These are phyloP conservation scores for Vanessa atalanta DNA, from an alignment of 1,140 invertebrate genomes.

Conservation along the genomic window DNA sequence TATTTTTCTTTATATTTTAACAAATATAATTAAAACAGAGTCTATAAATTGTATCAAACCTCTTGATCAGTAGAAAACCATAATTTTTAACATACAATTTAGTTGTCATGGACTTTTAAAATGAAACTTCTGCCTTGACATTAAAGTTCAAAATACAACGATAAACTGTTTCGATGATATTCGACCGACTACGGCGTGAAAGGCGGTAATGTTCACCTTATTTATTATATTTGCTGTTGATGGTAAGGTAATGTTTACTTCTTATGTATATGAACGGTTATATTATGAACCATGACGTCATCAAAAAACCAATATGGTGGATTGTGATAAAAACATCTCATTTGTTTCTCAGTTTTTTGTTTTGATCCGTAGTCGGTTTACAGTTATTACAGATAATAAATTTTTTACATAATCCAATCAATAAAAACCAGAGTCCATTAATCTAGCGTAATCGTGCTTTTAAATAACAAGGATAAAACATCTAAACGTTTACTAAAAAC, in stretches of 20 bases:
- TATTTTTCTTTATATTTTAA: constrained; percentile 10
- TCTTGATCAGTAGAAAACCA: constrained; percentile 2
- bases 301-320: neutral
- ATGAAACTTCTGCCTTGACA: constrained; percentile 2
- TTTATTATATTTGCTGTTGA: neutral
- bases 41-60: constrained; percentile 8
- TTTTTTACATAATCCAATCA: neutral
- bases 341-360: neutral
- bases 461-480: constrained; percentile 32
- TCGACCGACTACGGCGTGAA: neutral
- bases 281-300: neutral
- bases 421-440: neutral
- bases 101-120: constrained; percentile 8
- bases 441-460: neutral
- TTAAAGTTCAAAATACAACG: neutral
- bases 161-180: neutral
- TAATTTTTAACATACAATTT: constrained; percentile 3
- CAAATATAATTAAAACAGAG: constrained; percentile 7
- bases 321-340: neutral
- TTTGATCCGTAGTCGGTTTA: neutral
- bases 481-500: constrained; percentile 36
- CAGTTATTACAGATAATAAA: neutral
- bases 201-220: neutral
- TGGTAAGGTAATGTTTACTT: too few relatives aligned
- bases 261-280: too few relatives aligned